Conservation (phyloP, 2,888 invertebrate genomes). For the Drosophila fulvimacula region DNA sequence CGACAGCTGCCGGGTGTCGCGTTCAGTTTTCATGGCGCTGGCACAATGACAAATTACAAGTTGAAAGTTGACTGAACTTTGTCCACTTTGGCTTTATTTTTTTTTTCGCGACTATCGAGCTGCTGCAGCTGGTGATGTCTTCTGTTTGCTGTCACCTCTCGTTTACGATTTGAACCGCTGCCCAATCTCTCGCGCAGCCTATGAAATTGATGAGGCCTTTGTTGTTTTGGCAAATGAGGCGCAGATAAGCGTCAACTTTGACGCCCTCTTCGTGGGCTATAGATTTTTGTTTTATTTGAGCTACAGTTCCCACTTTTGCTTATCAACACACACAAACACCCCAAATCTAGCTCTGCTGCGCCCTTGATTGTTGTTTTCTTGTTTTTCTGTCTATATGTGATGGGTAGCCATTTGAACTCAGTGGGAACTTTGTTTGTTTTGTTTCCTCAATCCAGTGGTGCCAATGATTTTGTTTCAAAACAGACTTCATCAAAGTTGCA, state of each 20-base stretch:
- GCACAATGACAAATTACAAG: conserved; percentile 79
- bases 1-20: conserved; percentile 64
- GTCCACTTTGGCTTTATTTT: conserved; percentile 51
- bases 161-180: conserved; percentile 38
- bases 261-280: conserved; percentile 53
- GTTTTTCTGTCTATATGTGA: background rate
- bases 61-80: conserved; percentile 80
- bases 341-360: conserved; percentile 20
- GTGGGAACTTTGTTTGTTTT: conserved; percentile 38
- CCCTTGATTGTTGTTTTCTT: conserved; percentile 10
- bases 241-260: conserved; percentile 77
- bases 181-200: conserved; percentile 54
- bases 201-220: conserved; percentile 74
- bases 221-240: conserved; percentile 78
- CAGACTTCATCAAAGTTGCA: conserved; percentile 7
- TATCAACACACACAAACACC: conserved; percentile 39
- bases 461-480: conserved; percentile 17
- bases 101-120: conserved; percentile 20
- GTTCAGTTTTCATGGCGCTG: conserved; percentile 59
- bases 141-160: conserved; percentile 57
- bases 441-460: conserved; percentile 13
- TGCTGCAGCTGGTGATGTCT: conserved; percentile 21
- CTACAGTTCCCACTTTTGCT: conserved; percentile 37
- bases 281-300: conserved; percentile 28
- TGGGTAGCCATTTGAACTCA: conserved; percentile 34